Evolutionary conservation across 1,140 invertebrate species (phyloP).

Genomic region (Trachymyrmex cornetzi): DNA sequence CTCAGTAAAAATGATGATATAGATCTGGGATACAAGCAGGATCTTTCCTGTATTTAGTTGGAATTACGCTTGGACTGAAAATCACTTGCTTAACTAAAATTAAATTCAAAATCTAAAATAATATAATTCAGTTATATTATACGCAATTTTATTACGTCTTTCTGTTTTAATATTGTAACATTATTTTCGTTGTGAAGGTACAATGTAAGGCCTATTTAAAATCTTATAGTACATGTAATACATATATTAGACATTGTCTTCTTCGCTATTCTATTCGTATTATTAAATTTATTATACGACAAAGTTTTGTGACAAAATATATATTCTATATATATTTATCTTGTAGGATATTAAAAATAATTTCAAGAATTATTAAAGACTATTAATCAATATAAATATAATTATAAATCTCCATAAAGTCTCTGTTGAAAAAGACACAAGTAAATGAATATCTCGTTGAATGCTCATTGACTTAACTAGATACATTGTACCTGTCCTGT

Average conservation of each 20-base stretch:
- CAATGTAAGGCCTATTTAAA: background rate
- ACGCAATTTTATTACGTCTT: background rate
- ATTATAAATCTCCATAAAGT: background rate
- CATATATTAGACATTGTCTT: background rate
- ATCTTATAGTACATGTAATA: background rate
- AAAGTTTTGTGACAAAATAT: background rate
- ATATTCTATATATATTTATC: background rate
- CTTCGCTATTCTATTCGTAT: background rate
- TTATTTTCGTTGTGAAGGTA: background rate
- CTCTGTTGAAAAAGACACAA: background rate
- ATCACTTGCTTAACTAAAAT: background rate
- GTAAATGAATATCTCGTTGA: background rate
- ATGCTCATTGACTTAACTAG: slow-evolving; percentile 26
- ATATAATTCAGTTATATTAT: background rate
- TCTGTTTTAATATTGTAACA: background rate
- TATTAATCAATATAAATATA: background rate
- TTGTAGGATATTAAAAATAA: slow-evolving; percentile 12
- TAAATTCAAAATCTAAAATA: background rate
- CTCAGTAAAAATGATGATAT: slow-evolving; percentile 69
- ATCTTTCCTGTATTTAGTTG: background rate
- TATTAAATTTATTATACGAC: background rate
- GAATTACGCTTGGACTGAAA: slow-evolving; percentile 46
- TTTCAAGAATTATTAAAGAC: background rate
- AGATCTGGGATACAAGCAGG: slow-evolving; percentile 51
- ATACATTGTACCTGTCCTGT: slow-evolving; percentile 54